Evolutionary conservation across 2,797 vertebrate species (phyloP).

Genomic region (Bucorvus abyssinicus): DNA sequence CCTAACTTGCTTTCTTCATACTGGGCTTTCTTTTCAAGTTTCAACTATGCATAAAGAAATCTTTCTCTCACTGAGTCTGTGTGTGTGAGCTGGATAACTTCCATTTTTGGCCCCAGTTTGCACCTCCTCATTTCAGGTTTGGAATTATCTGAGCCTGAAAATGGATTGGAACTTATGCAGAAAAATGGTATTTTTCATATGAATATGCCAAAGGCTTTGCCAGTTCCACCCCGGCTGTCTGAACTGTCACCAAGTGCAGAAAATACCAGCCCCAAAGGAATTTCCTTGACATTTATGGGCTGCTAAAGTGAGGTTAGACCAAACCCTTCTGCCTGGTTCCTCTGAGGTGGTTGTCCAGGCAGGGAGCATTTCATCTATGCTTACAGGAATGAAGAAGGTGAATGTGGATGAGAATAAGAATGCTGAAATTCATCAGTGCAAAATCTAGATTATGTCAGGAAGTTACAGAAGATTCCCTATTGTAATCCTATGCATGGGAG

Average conservation of each 20-base stretch:
- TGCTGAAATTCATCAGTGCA: not conserved
- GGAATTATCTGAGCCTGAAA: constrained; percentile 34
- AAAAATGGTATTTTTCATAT: not conserved
- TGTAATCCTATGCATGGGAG: not conserved
- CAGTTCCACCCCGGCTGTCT: not conserved
- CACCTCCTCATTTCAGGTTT: not conserved
- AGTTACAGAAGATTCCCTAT: not conserved
- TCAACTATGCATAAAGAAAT: not conserved
- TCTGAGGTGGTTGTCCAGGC: not conserved
- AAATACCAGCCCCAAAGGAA: constrained; percentile 23
- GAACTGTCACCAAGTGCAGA: constrained; percentile 30
- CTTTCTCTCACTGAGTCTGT: not conserved
- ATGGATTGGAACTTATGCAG: not conserved
- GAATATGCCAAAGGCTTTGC: not conserved
- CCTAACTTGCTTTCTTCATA: not conserved
- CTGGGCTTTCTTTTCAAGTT: not conserved
- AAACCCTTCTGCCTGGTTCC: not conserved
- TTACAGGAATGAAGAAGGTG: not conserved
- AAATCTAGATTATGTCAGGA: not conserved
- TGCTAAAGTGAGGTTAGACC: not conserved
- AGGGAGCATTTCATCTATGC: not conserved
- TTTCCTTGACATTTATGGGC: constrained; percentile 29
- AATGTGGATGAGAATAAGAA: not conserved
- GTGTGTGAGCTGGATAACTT: not conserved
- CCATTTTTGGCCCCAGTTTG: not conserved